Conservation (phyloP, 2,113 vertebrate genomes). For the Perca schrenkii region DNA sequence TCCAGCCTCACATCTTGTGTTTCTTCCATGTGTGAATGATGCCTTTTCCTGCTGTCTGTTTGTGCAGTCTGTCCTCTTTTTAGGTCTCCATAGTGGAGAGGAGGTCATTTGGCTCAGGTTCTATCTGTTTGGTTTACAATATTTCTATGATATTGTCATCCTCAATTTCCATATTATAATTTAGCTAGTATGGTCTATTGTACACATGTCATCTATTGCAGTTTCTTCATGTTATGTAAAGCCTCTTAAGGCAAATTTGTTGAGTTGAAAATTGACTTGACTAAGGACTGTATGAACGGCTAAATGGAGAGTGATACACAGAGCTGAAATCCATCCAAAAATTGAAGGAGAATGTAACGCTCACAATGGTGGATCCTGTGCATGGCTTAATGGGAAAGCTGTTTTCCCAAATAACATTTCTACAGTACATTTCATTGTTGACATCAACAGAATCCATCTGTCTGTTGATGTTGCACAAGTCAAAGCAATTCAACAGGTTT, state of each 20-base stretch:
- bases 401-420: slow-evolving; percentile 25
- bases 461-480: slow-evolving; percentile 37
- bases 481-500: slow-evolving; percentile 30
- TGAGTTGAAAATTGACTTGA: not conserved
- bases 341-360: not conserved
- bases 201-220: not conserved
- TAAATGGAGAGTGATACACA: not conserved
- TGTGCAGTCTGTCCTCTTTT: not conserved
- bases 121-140: not conserved
- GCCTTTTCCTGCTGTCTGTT: not conserved
- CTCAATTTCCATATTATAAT: not conserved
- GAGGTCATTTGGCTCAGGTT: not conserved
- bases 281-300: not conserved
- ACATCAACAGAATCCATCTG: slow-evolving; percentile 22
- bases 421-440: slow-evolving; percentile 10
- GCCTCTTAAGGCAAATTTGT: not conserved
- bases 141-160: not conserved
- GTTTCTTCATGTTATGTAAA: not conserved
- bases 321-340: not conserved
- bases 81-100: not conserved
- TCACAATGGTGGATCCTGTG: not conserved
- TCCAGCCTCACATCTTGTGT: not conserved
- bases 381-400: not conserved
- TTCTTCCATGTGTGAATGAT: not conserved
- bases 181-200: not conserved